A percentile compares a stretch with the other conserved stretches of the same genome.
Conservation (phyloP, 2,797 vertebrate genomes). For the Morus bassanus region DNA sequence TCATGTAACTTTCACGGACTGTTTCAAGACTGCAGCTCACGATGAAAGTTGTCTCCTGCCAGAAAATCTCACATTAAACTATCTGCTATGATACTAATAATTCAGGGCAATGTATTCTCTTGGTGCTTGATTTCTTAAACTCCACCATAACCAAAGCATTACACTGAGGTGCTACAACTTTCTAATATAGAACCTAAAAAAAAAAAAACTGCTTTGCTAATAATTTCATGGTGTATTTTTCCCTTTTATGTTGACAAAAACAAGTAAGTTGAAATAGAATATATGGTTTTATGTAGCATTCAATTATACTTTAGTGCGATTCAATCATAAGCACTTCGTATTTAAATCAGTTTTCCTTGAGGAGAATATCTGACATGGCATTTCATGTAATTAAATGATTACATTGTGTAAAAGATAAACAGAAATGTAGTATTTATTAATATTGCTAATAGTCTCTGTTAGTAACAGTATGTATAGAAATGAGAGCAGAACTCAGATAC, state of each 20-base stretch:
- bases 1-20: not conserved
- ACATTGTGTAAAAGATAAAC: not conserved
- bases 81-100: not conserved
- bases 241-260: not conserved
- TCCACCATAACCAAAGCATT: slow-evolving; percentile 38
- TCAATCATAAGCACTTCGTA: not conserved
- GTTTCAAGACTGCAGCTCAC: not conserved
- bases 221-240: not conserved
- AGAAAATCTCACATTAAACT: not conserved
- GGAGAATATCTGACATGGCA: not conserved
- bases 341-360: not conserved
- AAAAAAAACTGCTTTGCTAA: not conserved
- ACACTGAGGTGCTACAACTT: slow-evolving; percentile 35
- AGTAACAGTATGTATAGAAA: not conserved
- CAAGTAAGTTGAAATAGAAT: not conserved
- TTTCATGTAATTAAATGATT: not conserved
- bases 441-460: not conserved
- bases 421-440: not conserved
- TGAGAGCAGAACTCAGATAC: not conserved
- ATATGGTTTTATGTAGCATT: not conserved
- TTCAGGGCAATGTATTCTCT: not conserved
- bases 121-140: slow-evolving; percentile 43
- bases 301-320: not conserved
- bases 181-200: not conserved
- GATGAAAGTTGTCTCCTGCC: not conserved